These are phyloP conservation scores for Didymodactylos carnosus DNA, from an alignment of 2,888 invertebrate genomes.

Conservation along the genomic window DNA sequence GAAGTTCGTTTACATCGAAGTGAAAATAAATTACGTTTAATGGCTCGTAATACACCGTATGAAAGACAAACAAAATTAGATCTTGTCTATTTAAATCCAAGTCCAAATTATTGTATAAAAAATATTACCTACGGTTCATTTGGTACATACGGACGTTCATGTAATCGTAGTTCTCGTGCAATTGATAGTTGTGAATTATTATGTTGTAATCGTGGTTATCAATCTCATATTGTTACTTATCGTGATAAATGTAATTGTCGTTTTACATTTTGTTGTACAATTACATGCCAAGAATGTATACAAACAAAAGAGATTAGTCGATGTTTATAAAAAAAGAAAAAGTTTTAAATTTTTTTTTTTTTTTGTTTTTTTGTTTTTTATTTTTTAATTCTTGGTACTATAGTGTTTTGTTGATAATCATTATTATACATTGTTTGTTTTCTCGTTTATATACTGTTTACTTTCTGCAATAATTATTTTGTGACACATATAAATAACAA, in stretches of 20 bases:
- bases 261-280: slow-evolving; percentile 75
- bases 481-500: too few relatives aligned
- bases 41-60: background rate
- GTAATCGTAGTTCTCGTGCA: slow-evolving; percentile 62
- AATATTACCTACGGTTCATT: slow-evolving; percentile 61
- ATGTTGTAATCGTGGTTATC: slow-evolving; percentile 63
- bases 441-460: too few relatives aligned
- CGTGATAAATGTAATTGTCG: slow-evolving; percentile 69
- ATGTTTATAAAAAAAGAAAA: background rate
- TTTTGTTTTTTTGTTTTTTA: background rate
- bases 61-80: slow-evolving; percentile 46
- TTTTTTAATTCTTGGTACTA: too few relatives aligned
- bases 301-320: background rate
- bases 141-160: slow-evolving; percentile 59
- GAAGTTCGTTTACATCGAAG: slow-evolving; percentile 40
- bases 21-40: background rate
- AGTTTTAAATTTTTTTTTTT: background rate
- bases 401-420: too few relatives aligned
- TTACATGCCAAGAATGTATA: slow-evolving; percentile 57
- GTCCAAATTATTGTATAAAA: slow-evolving; percentile 70
- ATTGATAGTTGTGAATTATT: slow-evolving; percentile 65
- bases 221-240: slow-evolving; percentile 58
- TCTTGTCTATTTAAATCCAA: slow-evolving; percentile 66
- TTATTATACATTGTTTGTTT: too few relatives aligned
- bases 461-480: too few relatives aligned